Evolutionary conservation across 1,140 invertebrate genomes (phyloP), one percentile per base, ranked within the genome.

Genomic region (Dendrolimus punctatus): DNA sequence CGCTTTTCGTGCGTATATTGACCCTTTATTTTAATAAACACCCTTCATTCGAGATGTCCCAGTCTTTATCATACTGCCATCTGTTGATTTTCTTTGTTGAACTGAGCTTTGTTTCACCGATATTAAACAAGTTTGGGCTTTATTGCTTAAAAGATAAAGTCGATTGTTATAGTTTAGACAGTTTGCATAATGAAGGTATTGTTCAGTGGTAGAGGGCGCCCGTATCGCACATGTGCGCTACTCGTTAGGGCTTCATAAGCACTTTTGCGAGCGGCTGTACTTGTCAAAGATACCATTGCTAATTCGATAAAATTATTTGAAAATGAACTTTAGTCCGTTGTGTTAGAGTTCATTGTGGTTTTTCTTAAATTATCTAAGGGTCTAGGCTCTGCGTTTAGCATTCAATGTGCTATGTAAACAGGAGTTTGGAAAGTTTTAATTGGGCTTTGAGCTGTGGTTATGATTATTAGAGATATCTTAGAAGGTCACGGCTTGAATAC

Each of bases 11-110:
- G 23, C 23, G 23, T 23, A 23, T 23, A 23, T 49, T 62, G 63
- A 64, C 56, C 68, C 58, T 64, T 68, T 68, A 71, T 71, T 71
- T 68, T 64, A 55, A 64, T 71, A 66, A 67, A 71, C 57, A 62
- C 57, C 46, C 60, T 66, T 71, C 66, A 62, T 64, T 62, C 59
- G 58, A 66, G 57, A 61, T 68, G 63, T 61, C 53, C 58, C 57
- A 44, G 43, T 62, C 62, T 66, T 64, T 71, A 76, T 71, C 66
- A 53, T 62, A 68, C 55, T 55, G 72, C 66, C 72, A 77, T 77
- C 75, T 77, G 70, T 77, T 77, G 71, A 71, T 69, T 68, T 69
- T 73, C 68, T 77, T 71, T 74, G 69, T 74, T 52, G 50, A 69
- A 73, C 64, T 61, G 57, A 47, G 46, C 41, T 62, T 64, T 66